Base-by-base conservation (phyloP, 1,140 invertebrate species). In the Macrotrachela quadricornifera region DNA sequence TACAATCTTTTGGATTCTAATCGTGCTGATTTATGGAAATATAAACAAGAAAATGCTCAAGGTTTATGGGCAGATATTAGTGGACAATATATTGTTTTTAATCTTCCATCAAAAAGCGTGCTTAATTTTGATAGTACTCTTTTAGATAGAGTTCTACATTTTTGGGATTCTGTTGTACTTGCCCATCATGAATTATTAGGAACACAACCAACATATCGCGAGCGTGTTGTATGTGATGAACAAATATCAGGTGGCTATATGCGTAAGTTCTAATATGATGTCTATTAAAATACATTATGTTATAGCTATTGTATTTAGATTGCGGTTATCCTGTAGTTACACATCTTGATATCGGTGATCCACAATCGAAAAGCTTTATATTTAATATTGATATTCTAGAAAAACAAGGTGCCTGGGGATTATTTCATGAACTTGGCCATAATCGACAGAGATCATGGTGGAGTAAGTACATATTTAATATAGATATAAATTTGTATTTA, bases 21-120 rank as follows among this genome's bases (percentile, higher is more conserved):
- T 9, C 46, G 38, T 8, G 36, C 47, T 14, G 13, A 40, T 38
- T 36, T 40, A 30, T 57, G 57, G 57, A 17, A 14, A 4, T 30
- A 30, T 17, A 21, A 21, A 14, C 48, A 44, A 39, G n/a, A 51
- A 30, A 13, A 49, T 6, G 36, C 54, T 12, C 59, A 57, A 1
- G 60, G 59, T 12, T 39, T 60, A 38, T 61, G 60, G 60, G 57
- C 56, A 30, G 60, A 61, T 44, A 51, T 61, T 13, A 30, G 51
- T 36, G 60, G 60, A 12, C 47, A 57, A 21, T 46, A 55, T 14
- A 54, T 61, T 44, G 52, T 56, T 14, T 49, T 61, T 38, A 61
- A 58, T 9, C 18, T 60, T 18, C 60, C 60, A 16, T 53, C 59
- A 12, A 45, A 15, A 8, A 49, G 53, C 15, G 41, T 61, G 9